These are phyloP conservation scores for Leptobrachium ailaonicum DNA, from an alignment of 2,113 vertebrate species.

Conservation along the genomic window DNA sequence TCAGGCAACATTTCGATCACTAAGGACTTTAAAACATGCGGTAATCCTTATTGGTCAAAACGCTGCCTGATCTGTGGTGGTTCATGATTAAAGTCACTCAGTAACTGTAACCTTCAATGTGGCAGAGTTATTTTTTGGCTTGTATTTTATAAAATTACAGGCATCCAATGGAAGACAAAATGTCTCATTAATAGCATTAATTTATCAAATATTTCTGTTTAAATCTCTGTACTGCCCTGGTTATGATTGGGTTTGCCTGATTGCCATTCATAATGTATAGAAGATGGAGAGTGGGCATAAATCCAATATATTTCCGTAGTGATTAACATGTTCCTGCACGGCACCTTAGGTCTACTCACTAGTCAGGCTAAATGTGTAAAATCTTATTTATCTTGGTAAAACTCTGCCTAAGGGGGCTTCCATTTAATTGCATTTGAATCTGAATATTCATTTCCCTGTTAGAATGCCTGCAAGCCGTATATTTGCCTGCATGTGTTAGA, in stretches of 20 bases:
- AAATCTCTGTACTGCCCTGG: no score
- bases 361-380: background rate
- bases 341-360: background rate
- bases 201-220: no score
- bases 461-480: background rate
- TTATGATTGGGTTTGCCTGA: background rate
- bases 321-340: background rate
- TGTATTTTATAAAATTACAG: no score
- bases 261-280: background rate
- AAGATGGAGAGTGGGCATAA: background rate
- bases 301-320: background rate
- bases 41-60: no score
- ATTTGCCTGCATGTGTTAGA: background rate
- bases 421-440: background rate
- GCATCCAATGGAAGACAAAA: no score
- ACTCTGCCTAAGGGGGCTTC: background rate
- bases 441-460: constrained; percentile 9
- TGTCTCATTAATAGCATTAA: no score
- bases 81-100: no score
- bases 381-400: background rate
- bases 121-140: no score
- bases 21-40: no score
- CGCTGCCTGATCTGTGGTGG: no score
- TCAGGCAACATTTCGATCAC: no score
- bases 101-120: no score